A percentile compares a stretch with the other conserved stretches of the same genome.
These are phyloP conservation scores for Anser brachyrhynchus DNA, from an alignment of 2,113 vertebrate genomes.

Conservation along the genomic window DNA sequence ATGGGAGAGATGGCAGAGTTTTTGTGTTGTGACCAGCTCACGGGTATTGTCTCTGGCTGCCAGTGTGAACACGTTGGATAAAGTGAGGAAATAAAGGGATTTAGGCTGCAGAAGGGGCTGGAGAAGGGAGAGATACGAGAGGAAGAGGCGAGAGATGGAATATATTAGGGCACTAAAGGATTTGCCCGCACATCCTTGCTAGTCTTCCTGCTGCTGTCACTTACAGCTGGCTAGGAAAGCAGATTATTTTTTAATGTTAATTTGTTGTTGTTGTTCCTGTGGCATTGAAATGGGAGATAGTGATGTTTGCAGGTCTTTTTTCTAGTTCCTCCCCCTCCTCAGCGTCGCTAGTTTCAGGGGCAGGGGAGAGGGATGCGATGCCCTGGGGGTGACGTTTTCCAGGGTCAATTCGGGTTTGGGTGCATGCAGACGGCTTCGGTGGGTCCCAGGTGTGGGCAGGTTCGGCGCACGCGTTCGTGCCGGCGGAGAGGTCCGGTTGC, in stretches of 20 bases:
- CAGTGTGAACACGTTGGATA: not conserved
- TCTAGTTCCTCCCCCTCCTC: not conserved
- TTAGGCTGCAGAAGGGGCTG: not conserved
- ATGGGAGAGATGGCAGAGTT: not conserved
- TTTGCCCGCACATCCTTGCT: not conserved
- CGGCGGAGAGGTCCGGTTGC: rapidly evolving
- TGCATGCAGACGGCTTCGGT: not conserved
- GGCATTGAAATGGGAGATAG: not conserved
- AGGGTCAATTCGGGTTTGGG: not conserved
- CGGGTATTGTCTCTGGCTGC: not conserved
- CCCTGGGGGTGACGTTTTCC: rapidly evolving
- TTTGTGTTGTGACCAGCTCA: not conserved
- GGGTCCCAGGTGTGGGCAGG: not conserved
- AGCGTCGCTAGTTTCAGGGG: not conserved
- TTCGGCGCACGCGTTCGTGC: not conserved
- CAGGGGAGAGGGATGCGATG: not conserved
- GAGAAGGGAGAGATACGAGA: not conserved
- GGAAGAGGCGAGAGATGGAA: not conserved
- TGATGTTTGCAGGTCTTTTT: not conserved
- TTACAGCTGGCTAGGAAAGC: not conserved
- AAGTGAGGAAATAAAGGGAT: not conserved
- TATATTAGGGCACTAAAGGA: not conserved
- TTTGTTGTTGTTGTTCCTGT: not conserved
- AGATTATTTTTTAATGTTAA: not conserved
- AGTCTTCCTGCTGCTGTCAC: not conserved